Percentiles rank a stretch among this genome's conserved stretches.
These are phyloP conservation scores for Artibeus jamaicensis DNA, from an alignment of 2,797 vertebrate species.

Conservation along the genomic window DNA sequence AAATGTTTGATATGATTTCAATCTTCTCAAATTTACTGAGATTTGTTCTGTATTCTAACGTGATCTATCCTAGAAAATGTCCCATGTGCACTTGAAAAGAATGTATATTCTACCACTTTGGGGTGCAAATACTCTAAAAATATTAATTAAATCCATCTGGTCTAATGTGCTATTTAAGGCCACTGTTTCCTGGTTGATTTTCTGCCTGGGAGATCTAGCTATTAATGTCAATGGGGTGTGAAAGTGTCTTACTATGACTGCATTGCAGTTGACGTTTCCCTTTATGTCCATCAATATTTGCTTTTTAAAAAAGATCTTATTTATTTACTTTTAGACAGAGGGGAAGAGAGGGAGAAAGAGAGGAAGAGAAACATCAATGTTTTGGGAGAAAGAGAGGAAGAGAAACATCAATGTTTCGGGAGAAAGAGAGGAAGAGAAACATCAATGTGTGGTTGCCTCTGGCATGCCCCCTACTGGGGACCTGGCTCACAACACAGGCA, in stretches of 20 bases:
- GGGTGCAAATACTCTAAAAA: background rate
- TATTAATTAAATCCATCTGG: background rate
- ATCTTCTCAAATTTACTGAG: background rate
- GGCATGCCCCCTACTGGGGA: no score
- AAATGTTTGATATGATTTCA: background rate
- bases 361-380: no score
- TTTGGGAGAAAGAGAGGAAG: no score
- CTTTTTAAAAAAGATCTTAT: background rate
- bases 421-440: no score
- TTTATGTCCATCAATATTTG: background rate
- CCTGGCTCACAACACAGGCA: no score
- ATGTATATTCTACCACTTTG: background rate
- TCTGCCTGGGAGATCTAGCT: background rate
- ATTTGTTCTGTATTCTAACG: background rate
- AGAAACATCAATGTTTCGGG: no score
- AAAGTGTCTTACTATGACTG: background rate
- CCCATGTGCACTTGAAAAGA: background rate
- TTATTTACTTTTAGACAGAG: no score
- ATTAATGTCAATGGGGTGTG: background rate
- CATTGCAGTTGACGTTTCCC: background rate
- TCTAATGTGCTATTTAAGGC: background rate
- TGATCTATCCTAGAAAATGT: background rate
- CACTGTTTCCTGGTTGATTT: background rate
- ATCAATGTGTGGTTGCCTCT: no score
- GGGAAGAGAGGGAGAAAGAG: no score